phyloP scores from a whole-genome alignment of 2,113 vertebrate genomes.

The Python bivittatus region DNA sequence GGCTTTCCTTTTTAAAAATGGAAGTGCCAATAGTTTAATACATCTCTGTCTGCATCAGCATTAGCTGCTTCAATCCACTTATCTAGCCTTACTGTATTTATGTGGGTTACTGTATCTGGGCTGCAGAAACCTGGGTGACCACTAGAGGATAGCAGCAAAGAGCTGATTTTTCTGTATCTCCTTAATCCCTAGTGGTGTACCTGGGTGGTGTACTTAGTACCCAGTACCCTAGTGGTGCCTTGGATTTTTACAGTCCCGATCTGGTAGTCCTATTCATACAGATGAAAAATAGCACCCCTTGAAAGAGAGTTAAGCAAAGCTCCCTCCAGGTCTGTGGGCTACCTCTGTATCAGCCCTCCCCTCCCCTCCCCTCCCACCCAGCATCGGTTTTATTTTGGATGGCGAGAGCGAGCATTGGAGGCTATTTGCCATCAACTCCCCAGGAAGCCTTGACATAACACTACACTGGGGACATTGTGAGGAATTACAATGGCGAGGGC shows the following conservation, averaged over 20 bases:
- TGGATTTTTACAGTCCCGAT: background rate
- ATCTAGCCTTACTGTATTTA: background rate
- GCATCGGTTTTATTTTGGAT: background rate
- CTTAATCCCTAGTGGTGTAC: no score
- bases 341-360: background rate
- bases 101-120: background rate
- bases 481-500: background rate
- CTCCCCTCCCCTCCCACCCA: background rate
- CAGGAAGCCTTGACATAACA: background rate
- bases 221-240: background rate
- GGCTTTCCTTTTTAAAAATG: background rate
- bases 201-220: no score
- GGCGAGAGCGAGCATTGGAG: background rate
- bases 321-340: no score
- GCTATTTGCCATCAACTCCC: background rate
- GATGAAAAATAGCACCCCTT: background rate
- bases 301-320: background rate
- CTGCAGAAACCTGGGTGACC: background rate
- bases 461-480: background rate
- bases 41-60: background rate
- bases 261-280: background rate
- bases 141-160: background rate
- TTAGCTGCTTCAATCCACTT: background rate
- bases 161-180: background rate
- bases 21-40: background rate